phyloP scores from a whole-genome alignment of 2,888 invertebrate genomes.

The Melieria crassipennis region DNA sequence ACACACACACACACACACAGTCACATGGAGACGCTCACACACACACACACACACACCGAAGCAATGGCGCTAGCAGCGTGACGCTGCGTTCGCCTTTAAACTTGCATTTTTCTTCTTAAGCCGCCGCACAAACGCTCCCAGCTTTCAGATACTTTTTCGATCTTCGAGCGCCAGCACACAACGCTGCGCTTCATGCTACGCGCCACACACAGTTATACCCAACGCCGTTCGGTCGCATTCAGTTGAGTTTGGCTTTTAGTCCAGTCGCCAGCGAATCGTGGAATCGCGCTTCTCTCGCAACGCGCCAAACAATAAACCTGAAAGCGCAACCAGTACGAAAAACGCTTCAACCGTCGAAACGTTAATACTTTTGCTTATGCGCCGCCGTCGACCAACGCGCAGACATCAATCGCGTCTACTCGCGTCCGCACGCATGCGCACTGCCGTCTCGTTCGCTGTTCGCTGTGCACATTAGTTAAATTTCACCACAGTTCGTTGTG shows the following conservation, averaged over 20 bases:
- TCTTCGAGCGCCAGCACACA: slow-evolving; percentile 43
- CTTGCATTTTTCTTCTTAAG: slow-evolving; percentile 57
- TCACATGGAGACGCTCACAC: neutral
- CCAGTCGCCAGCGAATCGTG: too few species aligned
- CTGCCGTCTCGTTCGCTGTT: slow-evolving; percentile 3
- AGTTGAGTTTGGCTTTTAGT: too few species aligned
- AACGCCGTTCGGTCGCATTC: neutral
- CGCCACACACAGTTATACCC: neutral
- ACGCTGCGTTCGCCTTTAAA: slow-evolving; percentile 34
- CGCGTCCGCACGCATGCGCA: slow-evolving; percentile 50
- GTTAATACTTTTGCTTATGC: neutral
- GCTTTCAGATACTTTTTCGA: slow-evolving; percentile 61
- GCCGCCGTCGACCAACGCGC: neutral
- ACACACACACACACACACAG: neutral
- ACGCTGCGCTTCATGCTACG: slow-evolving; percentile 21
- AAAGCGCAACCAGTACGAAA: neutral
- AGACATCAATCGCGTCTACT: slow-evolving; percentile 43
- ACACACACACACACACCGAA: neutral
- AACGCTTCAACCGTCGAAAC: neutral
- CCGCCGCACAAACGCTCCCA: slow-evolving; percentile 47
- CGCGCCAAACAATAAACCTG: slow-evolving; percentile 3
- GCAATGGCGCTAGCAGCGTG: neutral
- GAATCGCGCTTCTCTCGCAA: slow-evolving; percentile 7
- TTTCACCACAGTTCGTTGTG: too few species aligned
- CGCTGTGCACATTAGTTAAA: neutral